Evolutionary conservation across 2,113 vertebrate species (phyloP), one percentile per base, ranked within the genome.

Genomic region (Scalopus aquaticus): DNA sequence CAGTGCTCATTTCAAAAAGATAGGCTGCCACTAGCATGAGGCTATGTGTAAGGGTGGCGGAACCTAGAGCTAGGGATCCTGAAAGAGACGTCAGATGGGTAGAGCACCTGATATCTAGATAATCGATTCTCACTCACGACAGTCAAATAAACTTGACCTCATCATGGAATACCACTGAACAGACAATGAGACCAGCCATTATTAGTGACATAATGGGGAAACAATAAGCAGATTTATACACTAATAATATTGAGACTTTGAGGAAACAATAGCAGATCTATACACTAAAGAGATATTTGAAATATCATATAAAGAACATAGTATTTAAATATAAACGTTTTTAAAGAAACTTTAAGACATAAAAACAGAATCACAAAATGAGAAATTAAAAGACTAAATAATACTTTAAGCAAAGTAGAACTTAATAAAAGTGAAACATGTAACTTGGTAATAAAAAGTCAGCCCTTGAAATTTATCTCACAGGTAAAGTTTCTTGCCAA

Each of bases 391-490:
- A 58, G 15, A 44, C 15, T 69, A 81, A 86, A 88, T 42, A 39
- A 67, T 60, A 70, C 37, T 28, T 90, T 12, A 6, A 67, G 49
- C 6, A 54, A 79, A 90, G 15, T 0, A 28, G 26, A 85, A 49
- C 24, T 37, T 87, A 9, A n/a, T 42, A 56, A 60, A 62, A 73
- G 39, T 69, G 3, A 90, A 97, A 95, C 83, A 54, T n/a, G n/a
- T 6, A 58, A 80, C 62, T 76, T 67, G 76, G 64, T 32, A 54
- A 24, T 51, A 42, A 26, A 54, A 42, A 39, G 2, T 65, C 3
- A 83, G 56, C 28, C 49, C 17, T 69, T 90, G 51, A 79, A 88
- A 58, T 37, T 10, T 16, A 28, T 56, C 30, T 77, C 26, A 16
- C 5, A 42, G n/a, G 5, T 37, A 3, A 5, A 46, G 42, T 24